Conservation (phyloP, 2,797 vertebrate genomes). For the Geotrypetes seraphini region DNA sequence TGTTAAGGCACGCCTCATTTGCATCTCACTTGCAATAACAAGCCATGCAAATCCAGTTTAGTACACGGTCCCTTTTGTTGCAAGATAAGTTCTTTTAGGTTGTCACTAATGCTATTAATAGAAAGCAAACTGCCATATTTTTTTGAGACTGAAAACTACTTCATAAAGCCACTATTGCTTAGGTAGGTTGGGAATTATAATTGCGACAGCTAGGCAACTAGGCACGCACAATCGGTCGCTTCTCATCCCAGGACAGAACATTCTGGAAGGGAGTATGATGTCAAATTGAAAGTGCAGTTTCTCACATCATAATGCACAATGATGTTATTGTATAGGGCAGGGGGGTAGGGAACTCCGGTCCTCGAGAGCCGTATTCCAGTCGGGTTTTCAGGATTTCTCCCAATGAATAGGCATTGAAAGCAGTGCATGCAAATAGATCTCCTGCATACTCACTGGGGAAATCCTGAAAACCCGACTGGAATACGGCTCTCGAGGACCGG, state of each 20-base stretch:
- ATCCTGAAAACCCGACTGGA: no score
- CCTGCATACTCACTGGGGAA: no score
- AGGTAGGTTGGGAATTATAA: background rate
- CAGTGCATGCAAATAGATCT: no score
- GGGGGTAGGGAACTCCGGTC: no score
- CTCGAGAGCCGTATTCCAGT: no score
- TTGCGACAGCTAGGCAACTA: constrained; percentile 1
- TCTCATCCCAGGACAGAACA: constrained; percentile 14
- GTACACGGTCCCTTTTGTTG: constrained; percentile 1
- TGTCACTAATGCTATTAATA: no score
- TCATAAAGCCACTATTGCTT: background rate
- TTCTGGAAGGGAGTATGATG: constrained; percentile 1
- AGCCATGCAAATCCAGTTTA: no score
- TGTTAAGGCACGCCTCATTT: no score
- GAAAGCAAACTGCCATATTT: constrained; percentile 6
- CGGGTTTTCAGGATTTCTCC: no score
- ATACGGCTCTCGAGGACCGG: no score
- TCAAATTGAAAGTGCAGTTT: constrained; percentile 6
- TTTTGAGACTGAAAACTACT: constrained; percentile 17
- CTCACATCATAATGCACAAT: constrained; percentile 14
- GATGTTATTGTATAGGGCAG: constrained; percentile 16
- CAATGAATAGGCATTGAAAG: no score
- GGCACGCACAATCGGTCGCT: background rate
- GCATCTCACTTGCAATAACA: no score
- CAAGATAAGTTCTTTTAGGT: constrained; percentile 3